phyloP scores from a whole-genome alignment of 1,140 invertebrate species.

The Schlechtendalia chinensis region DNA sequence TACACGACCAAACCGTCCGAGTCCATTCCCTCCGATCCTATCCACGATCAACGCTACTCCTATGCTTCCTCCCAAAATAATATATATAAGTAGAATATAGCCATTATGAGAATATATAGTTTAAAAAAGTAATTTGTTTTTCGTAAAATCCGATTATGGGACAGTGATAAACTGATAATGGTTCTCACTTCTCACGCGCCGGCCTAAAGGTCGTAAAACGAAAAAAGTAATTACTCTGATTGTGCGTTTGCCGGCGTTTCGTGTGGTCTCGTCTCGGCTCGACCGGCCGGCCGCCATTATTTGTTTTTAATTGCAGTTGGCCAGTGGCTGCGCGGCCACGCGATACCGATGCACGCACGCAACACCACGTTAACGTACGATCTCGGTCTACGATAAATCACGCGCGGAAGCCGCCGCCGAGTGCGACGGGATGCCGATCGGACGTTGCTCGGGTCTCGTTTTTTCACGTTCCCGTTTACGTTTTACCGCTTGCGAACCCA shows the following conservation, averaged over 20 bases:
- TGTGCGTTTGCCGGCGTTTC: background rate
- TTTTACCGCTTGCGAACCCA: no score
- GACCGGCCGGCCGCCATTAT: background rate
- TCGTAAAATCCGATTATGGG: slow-evolving; percentile 2
- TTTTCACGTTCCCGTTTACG: no score
- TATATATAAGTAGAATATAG: no score
- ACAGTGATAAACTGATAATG: slow-evolving; percentile 1
- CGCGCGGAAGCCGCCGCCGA: no score
- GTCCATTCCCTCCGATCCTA: no score
- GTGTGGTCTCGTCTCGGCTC: background rate
- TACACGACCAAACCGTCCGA: no score
- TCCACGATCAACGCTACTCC: no score
- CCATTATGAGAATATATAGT: background rate
- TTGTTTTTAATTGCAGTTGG: background rate
- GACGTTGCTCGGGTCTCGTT: no score
- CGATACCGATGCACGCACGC: background rate
- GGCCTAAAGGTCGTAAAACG: background rate
- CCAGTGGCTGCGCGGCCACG: no score
- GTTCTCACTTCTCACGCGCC: background rate
- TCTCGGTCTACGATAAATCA: no score
- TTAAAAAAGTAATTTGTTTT: background rate
- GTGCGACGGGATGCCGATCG: no score
- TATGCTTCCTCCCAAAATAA: no score
- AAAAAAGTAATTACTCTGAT: slow-evolving; percentile 19
- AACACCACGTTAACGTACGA: background rate